Conservation (phyloP, 2,113 vertebrate genomes). For the Gnathonemus longibarbis region DNA sequence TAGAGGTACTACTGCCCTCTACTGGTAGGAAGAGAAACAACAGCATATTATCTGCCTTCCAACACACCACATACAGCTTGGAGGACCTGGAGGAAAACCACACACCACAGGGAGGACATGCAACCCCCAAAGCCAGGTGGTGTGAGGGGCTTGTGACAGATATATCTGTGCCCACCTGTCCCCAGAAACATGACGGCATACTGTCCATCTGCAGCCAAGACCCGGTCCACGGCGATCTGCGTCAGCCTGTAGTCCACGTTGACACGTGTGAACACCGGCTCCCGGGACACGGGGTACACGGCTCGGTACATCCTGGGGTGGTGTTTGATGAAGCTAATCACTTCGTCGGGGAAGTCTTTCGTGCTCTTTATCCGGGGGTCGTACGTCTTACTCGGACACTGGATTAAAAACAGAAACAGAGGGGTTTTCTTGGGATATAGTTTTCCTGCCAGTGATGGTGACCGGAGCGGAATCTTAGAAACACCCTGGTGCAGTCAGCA, state of each 20-base stretch:
- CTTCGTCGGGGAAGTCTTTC: constrained; percentile 90
- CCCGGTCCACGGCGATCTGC: constrained; percentile 86
- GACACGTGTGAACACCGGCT: constrained; percentile 77
- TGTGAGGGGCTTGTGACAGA: neutral
- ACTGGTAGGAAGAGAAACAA: neutral
- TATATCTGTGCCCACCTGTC: constrained; percentile 67
- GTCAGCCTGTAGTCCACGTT: constrained; percentile 85
- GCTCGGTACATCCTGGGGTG: constrained; percentile 84
- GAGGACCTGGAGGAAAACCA: neutral
- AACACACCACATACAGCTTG: neutral
- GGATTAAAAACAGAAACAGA: neutral
- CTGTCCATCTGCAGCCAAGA: constrained; percentile 85
- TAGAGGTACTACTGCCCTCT: neutral
- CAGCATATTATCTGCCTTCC: neutral
- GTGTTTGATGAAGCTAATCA: constrained; percentile 81
- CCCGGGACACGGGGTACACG: constrained; percentile 66
- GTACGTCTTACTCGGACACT: constrained; percentile 97
- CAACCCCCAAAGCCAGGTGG: neutral
- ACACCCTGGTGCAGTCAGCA: neutral
- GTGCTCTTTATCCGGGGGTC: constrained; percentile 87
- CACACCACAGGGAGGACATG: neutral
- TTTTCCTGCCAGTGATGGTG: neutral
- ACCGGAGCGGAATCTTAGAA: neutral
- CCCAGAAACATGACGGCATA: constrained; percentile 96
- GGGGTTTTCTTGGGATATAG: neutral